Evolutionary conservation across 2,113 vertebrate genomes (phyloP), one percentile per base, ranked within the genome.

Genomic region (Origma solitaria): DNA sequence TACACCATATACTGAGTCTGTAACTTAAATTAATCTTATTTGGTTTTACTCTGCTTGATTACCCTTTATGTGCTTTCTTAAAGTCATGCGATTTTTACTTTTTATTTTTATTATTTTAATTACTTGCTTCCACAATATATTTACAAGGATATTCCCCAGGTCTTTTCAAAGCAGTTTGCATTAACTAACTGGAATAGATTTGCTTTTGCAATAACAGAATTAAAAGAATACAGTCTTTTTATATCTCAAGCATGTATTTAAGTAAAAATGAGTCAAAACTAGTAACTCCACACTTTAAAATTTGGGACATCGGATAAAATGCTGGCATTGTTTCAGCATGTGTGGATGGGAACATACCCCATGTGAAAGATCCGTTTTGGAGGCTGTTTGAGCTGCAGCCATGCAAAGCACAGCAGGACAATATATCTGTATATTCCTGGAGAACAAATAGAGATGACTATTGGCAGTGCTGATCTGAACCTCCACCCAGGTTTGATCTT

Each of bases 1-100:
- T 81, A 70, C 56, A 62, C 53, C 60, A 10, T 92, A 57, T 71
- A 94, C 9, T 62, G 83, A 92, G 70, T 80, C 78, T 95, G 85
- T 94, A 86, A 93, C 82, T 95, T 93, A 97, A 96, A 96, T 97
- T 94, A 96, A 97, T 98, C 90, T 87, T 83, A 70, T 84, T 98
- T 94, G 60, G 40, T 86, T 97, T 96, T 94, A 78, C 86, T 89
- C 92, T 92, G 84, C 83, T 95, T 95, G 92, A 96, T 95, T 96
- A 92, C 38, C 89, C 91, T 92, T 96, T 72, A 83, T 94, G 72
- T 92, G 62, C 38, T 92, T 92, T 95, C 75, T 88, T 96, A 79
- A 93, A 92, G 22, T 62, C 56, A 95, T 84, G 88, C 35, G 44
- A 92, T 94, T 96, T 97, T 97, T 96, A 95, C 94, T 86, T 76